Base-by-base conservation (phyloP, 64 coral and sea anemone genomes). In the Platygyra sinensis region DNA sequence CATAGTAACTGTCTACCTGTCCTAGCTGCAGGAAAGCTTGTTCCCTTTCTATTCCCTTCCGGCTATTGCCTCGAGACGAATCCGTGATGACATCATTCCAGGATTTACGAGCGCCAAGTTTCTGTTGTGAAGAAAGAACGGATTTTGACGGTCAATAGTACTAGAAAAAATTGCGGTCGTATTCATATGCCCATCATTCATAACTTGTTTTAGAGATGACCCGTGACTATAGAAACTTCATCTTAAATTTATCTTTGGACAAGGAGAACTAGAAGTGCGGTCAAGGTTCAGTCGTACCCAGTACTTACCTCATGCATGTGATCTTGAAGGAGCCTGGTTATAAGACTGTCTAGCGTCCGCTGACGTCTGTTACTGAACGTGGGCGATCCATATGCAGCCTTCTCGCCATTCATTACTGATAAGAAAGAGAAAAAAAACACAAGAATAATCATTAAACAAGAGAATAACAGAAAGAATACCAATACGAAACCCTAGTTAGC, bases 361-460 rank as follows among this genome's bases (percentile, higher is more conserved):
- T 99, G 97, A 20, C 97, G 97, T 75, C 97, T 91, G 51, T 92
- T 99, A 49, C 97, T 99, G 73, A 99, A 99, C 24, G 93, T 99
- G 13, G 97, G 97, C 27, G 97, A 95, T 60, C 87, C 72, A 78
- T 99, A 93, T 9, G 94, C 94, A 31, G 97, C 97, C 73, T 99
- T 99, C 75, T 99, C 97, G 12, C 97, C 97, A 22, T 99, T 99
- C 83, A 99, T 99, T 83, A 99, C 97, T 99, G 22, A 81, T 78
- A 76, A 52, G 15, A 30, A 72, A 39, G 2, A 20, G 27, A 46
- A n/a, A 17, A 17, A 17, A 3, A 36, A 36, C 33, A 62, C 22
- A 80, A 51, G 20, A 8, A 22, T 24, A n/a, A 65, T 7, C 18
- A 65, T 8, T 24, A 19, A 24, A 65, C 0, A 20, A 65, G 18